Base-by-base conservation (phyloP, 2,888 invertebrate genomes). In the Cryptosula pallasiana region DNA sequence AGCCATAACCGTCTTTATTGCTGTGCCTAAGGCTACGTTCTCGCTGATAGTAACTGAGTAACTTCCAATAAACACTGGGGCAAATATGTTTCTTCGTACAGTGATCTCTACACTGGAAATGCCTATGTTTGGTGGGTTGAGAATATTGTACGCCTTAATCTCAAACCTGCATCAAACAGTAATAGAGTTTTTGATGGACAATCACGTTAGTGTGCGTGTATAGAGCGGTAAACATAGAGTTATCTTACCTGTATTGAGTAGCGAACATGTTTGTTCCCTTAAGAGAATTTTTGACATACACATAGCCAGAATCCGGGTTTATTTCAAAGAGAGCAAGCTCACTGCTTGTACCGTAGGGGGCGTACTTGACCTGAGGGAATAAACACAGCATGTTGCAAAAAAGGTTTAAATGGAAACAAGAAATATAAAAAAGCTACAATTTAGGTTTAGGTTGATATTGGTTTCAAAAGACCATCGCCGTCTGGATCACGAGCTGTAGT, bases 41-140 rank as follows among this genome's bases (percentile, higher is more conserved):
- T 95, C 95, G 0, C 94, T 93, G 0, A 95, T 92, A 74, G 93
- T 91, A 0, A 94, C 93, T 87, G 94, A 92, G 82, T 94, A 94
- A 79, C 91, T 92, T 5, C 76, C 72, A 1, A 91, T 91, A 80
- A 95, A 96, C 69, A 89, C 89, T 0, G 97, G 97, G 0, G 89
- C 63, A 32, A 25, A 13, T 9, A 63, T 63, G 63, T 63, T 63
- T 16, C 63, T 27, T 5, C 27, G 25, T 27, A 63, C 63, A 2
- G 27, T 63, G 13, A 63, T n/a, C 13, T 9, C 63, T 29, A 63
- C 63, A 13, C 29, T 63, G 32, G 63, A 20, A 2, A 32, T 27
- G 25, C 63, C 63, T 25, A 63, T 63, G 9, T 29, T 25, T 9
- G 63, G 9, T 29, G 63, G 63, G 32, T 63, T 63, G 3, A 63